Conservation (phyloP, 2,113 vertebrate species). For the Colaptes auratus region DNA sequence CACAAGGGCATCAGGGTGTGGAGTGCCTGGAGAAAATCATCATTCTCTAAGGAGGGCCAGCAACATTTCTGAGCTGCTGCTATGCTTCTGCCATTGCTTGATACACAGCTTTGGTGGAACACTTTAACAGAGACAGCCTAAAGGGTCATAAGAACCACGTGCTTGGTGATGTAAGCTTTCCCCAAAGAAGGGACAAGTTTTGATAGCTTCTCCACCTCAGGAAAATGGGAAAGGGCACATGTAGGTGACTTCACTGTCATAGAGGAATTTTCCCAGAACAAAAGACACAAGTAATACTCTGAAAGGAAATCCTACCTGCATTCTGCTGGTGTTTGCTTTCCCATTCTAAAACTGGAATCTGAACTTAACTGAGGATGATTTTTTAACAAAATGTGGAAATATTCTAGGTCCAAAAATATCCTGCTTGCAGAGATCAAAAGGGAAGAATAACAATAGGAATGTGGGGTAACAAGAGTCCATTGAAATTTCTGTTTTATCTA, state of each 20-base stretch:
- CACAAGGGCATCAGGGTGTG: background rate
- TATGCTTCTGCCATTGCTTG: background rate
- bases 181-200: background rate
- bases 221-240: background rate
- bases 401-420: background rate
- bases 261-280: background rate
- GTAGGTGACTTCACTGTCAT: background rate
- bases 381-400: background rate
- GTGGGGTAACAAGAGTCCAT: background rate
- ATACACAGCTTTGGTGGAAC: background rate
- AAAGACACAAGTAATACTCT: background rate
- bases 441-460: background rate
- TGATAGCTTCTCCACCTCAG: background rate
- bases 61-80: background rate
- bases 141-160: background rate
- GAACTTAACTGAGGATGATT: background rate
- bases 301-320: background rate
- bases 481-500: conserved; percentile 14
- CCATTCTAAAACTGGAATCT: background rate
- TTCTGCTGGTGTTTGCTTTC: background rate
- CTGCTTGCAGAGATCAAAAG: background rate
- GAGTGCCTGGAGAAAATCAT: rapidly evolving
- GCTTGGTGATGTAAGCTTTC: background rate
- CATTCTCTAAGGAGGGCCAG: background rate
- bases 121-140: background rate